phyloP scores from a whole-genome alignment of 2,113 vertebrate species.

The Laterallus jamaicensis region DNA sequence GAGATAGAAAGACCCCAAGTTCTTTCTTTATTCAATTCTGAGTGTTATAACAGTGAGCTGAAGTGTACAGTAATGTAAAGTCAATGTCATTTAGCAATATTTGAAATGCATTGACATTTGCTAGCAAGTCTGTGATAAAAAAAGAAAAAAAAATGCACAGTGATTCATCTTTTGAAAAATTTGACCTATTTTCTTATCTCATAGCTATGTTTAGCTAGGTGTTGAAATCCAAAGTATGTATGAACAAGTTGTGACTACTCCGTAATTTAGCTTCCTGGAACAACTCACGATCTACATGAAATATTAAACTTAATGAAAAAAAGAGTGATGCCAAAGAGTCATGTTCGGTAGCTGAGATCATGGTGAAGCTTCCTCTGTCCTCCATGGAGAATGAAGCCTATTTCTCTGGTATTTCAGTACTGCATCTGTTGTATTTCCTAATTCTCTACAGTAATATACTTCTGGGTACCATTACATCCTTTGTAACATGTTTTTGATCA shows the following conservation, averaged over 20 bases:
- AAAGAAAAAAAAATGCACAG: too few relatives aligned
- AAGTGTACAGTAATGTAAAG: background rate
- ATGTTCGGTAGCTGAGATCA: background rate
- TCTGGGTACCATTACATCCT: background rate
- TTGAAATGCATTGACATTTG: background rate
- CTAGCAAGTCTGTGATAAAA: background rate
- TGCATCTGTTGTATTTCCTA: background rate
- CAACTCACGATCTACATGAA: background rate
- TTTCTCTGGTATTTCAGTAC: background rate
- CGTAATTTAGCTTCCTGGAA: background rate
- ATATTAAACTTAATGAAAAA: background rate
- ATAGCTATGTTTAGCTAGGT: background rate
- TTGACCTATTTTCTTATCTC: background rate
- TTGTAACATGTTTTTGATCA: background rate
- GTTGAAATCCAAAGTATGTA: fast-evolving
- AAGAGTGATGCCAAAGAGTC: background rate
- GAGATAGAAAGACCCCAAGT: background rate
- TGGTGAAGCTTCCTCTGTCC: background rate
- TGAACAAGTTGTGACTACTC: background rate
- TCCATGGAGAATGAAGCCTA: background rate
- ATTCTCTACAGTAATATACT: background rate
- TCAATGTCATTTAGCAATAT: background rate
- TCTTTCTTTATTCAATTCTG: background rate
- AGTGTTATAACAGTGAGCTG: background rate
- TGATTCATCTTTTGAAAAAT: background rate